Evolutionary conservation across 2,797 vertebrate species (phyloP), one percentile per base, ranked within the genome.

Genomic region (Morelia viridis): DNA sequence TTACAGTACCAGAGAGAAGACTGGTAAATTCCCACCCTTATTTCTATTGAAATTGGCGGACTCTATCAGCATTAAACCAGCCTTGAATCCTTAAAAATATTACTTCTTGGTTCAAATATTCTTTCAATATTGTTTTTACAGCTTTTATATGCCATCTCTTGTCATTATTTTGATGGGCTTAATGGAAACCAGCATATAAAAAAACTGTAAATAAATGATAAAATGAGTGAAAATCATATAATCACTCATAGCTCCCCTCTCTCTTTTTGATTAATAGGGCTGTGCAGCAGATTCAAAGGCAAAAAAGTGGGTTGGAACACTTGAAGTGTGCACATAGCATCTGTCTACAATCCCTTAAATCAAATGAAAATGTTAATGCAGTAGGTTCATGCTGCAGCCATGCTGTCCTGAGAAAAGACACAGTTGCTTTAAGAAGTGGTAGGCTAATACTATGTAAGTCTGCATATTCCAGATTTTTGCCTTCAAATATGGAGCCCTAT

Each of bases 121-220:
- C 76, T 46, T 24, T 80, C 76, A 80, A 80, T 80, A 80, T 80
- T 80, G 76, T 46, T 80, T 53, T 80, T 80, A 80, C 76, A 80
- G 41, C 41, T 80, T 80, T 46, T 80, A 80, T 80, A 80, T 80
- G 46, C 19, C 76, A 46, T 24, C 35, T 24, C 6, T 80, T 80
- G 76, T 46, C 76, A 80, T 80, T 80, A 80, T 80, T 80, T 80
- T 80, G 76, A 80, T 80, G 76, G 76, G 76, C 76, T 80, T 80
- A 22, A 9, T 80, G 71, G 71, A 80, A 80, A 80, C 71, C 71
- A 41, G 41, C 76, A 80, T 80, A 80, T 80, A 24, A 24, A 80
- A 80, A 80, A 41, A 46, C 76, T 80, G 76, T 80, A 80, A 80
- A 80, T 80, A 80, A 80, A 80, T 80, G 76, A 80, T 80, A 80